A percentile compares a stretch with the other conserved stretches of the same genome.
phyloP scores from a whole-genome alignment of 2,888 invertebrate species.

The Anoplius nigerrimus region DNA sequence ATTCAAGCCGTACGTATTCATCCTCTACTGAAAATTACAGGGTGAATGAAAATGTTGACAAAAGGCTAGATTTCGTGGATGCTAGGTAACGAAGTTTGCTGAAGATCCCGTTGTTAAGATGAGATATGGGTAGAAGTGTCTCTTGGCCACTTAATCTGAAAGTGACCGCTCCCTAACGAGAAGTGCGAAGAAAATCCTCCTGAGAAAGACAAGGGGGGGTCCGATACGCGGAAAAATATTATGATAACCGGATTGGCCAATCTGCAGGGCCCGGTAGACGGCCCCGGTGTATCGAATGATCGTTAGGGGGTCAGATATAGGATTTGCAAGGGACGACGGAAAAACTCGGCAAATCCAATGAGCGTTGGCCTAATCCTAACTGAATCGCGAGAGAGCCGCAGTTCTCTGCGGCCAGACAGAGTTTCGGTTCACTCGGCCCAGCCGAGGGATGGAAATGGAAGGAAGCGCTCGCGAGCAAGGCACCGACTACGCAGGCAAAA shows the following conservation, averaged over 20 bases:
- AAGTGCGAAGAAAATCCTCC: conserved; percentile 42
- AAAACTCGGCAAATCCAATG: conserved; percentile 62
- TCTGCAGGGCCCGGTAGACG: conserved; percentile 37
- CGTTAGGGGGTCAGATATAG: conserved; percentile 71
- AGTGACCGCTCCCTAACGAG: no score
- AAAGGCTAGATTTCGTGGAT: no score
- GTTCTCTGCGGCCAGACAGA: conserved; percentile 23
- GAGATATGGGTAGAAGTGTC: no score
- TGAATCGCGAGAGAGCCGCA: conserved; percentile 45
- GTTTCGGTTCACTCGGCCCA: no score
- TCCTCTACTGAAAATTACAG: no score
- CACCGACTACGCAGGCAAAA: conserved; percentile 34
- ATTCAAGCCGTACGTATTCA: no score
- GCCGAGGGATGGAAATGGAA: conserved; percentile 24
- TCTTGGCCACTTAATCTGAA: no score
- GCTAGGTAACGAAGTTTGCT: no score
- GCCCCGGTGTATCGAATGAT: conserved; percentile 72
- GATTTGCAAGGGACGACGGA: conserved; percentile 66
- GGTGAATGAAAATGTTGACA: no score
- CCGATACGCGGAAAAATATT: conserved; percentile 65
- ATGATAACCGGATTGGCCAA: conserved; percentile 72
- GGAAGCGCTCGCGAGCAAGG: conserved; percentile 19
- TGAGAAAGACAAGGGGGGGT: conserved; percentile 9
- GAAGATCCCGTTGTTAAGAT: no score
- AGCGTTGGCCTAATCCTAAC: conserved; percentile 66